phyloP scores from a whole-genome alignment of 2,797 vertebrate genomes.

The Eulemur albifrons region DNA sequence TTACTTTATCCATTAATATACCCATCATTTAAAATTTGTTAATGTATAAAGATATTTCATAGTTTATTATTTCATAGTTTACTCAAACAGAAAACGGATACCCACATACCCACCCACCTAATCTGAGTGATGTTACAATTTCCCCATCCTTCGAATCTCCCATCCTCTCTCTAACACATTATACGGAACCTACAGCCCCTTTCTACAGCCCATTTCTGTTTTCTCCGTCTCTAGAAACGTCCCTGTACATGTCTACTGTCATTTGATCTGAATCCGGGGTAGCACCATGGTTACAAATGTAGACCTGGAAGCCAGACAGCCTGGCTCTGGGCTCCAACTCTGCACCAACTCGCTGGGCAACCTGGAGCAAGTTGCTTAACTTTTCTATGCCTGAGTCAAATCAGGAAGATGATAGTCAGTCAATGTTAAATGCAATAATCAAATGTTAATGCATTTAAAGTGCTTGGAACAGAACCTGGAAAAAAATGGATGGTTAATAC shows the following conservation, averaged over 20 bases:
- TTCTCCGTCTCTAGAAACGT: slow-evolving; percentile 1
- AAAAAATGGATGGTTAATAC: slow-evolving; percentile 43
- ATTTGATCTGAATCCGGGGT: not conserved
- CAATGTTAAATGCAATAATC: not conserved
- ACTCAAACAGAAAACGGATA: not conserved
- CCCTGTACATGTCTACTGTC: not conserved
- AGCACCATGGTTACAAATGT: not conserved
- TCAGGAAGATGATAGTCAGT: not conserved
- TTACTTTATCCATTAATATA: not conserved
- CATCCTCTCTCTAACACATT: not conserved
- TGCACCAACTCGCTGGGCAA: not conserved
- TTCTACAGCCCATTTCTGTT: not conserved
- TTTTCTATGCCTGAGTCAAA: slow-evolving; percentile 38
- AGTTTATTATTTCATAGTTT: not conserved
- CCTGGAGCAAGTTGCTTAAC: slow-evolving; percentile 27
- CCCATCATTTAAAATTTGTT: not conserved
- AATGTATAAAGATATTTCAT: not conserved
- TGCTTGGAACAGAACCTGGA: not conserved
- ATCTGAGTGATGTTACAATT: not conserved
- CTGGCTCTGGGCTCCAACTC: not conserved
- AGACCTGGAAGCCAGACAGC: slow-evolving; percentile 41
- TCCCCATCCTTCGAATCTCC: not conserved
- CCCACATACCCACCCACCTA: not conserved
- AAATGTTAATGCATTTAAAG: not conserved
- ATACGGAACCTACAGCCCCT: not conserved